phyloP scores from a whole-genome alignment of 2,888 invertebrate genomes.

The Cactoblastis cactorum region DNA sequence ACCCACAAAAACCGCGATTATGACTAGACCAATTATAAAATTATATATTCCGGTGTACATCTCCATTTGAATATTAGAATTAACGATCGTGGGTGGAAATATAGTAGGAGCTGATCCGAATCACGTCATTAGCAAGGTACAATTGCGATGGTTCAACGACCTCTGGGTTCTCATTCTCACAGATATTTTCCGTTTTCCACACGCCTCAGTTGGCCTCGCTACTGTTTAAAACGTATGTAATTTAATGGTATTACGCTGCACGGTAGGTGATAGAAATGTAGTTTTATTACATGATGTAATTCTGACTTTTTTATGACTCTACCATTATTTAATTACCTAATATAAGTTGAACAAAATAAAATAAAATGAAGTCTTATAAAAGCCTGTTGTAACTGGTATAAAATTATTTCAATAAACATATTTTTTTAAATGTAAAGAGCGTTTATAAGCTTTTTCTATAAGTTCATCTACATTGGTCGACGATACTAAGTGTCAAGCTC shows the following conservation, averaged over 20 bases:
- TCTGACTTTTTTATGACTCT: neutral
- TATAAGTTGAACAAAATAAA: no score
- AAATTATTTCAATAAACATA: no score
- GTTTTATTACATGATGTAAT: neutral
- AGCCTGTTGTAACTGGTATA: no score
- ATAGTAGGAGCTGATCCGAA: slow-evolving; percentile 32
- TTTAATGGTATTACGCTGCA: slow-evolving; percentile 7
- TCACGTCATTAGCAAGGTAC: slow-evolving; percentile 41
- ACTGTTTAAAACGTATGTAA: slow-evolving; percentile 9
- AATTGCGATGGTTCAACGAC: slow-evolving; percentile 54
- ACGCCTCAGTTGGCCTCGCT: slow-evolving; percentile 24
- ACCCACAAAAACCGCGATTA: neutral
- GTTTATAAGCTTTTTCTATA: no score
- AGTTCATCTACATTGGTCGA: no score
- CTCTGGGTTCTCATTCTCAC: slow-evolving; percentile 48
- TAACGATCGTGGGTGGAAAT: slow-evolving; percentile 35
- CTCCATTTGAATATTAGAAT: slow-evolving; percentile 27
- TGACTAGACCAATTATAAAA: slow-evolving; percentile 3
- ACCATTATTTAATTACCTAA: no score
- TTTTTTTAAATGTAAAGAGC: no score
- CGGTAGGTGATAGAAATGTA: no score
- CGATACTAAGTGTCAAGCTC: no score
- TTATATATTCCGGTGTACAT: slow-evolving; percentile 3
- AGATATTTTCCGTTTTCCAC: slow-evolving; percentile 62
- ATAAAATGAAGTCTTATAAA: no score